phyloP scores from a whole-genome alignment of 2,797 vertebrate genomes.

The Aythya fuligula region DNA sequence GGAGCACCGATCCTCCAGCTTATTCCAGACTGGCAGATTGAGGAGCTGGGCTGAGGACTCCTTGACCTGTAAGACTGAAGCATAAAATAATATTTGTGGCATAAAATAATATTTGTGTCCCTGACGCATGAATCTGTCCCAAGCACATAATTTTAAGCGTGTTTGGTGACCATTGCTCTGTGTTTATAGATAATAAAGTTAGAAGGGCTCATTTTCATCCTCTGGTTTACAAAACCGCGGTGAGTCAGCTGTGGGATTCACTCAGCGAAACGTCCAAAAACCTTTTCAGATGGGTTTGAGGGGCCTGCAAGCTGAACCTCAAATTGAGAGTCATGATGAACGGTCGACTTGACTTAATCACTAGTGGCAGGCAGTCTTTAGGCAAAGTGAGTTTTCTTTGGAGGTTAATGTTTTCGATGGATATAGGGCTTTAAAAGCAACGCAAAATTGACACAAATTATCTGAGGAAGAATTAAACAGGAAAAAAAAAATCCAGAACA shows the following conservation, averaged over 20 bases:
- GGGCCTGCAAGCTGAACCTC: not conserved
- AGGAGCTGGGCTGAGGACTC: not conserved
- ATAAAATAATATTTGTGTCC: not conserved
- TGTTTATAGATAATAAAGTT: not conserved
- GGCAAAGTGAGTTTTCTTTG: not conserved
- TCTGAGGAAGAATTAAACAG: not conserved
- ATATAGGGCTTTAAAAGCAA: not conserved
- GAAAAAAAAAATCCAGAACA: not conserved
- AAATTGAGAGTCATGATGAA: not conserved
- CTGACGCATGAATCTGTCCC: not conserved
- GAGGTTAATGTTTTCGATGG: not conserved
- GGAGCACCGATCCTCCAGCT: not conserved
- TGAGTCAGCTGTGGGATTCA: not conserved
- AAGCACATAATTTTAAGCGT: fast-evolving
- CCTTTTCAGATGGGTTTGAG: not conserved
- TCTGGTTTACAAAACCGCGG: not conserved
- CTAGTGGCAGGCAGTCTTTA: not conserved
- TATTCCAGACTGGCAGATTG: not conserved
- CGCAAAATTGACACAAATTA: not conserved
- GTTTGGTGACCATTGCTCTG: too few species aligned
- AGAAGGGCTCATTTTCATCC: not conserved
- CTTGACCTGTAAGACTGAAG: not conserved
- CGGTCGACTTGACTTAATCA: not conserved
- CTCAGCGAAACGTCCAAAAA: not conserved
- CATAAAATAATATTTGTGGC: not conserved